These are phyloP conservation scores for Amblyjoppa proteus DNA, from an alignment of 2,888 invertebrate genomes.

Conservation along the genomic window DNA sequence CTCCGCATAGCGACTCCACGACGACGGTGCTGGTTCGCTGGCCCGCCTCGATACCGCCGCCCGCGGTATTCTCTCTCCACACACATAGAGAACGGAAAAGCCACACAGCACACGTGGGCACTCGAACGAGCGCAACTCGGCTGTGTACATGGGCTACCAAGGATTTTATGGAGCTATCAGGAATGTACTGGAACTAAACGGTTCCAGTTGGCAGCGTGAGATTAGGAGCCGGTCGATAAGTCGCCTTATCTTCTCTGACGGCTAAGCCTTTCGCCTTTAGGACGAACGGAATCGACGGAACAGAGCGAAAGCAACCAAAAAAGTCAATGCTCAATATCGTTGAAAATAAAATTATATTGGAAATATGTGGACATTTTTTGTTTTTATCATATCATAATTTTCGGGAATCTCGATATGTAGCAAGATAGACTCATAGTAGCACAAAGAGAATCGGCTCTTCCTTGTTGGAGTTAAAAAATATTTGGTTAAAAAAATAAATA, in stretches of 20 bases:
- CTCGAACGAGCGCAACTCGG: constrained; percentile 17
- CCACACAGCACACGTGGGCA: constrained; percentile 24
- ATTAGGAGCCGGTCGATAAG: constrained; percentile 56
- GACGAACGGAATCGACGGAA: neutral
- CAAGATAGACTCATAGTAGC: too few species aligned
- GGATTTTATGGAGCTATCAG: constrained; percentile 61
- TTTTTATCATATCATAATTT: too few species aligned
- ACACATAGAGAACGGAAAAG: neutral
- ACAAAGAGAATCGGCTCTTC: too few species aligned
- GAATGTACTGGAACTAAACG: constrained; percentile 64
- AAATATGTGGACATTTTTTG: neutral
- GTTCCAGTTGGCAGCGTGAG: constrained; percentile 61
- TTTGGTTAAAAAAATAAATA: neutral
- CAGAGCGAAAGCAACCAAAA: neutral
- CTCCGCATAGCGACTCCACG: neutral
- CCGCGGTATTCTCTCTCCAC: neutral
- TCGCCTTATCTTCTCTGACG: constrained; percentile 31
- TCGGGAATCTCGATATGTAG: too few species aligned
- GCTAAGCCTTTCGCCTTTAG: constrained; percentile 7
- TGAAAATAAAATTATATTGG: neutral
- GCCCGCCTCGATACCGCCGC: constrained; percentile 8
- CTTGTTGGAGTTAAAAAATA: too few species aligned
- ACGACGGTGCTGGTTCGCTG: constrained; percentile 11
- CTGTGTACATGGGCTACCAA: constrained; percentile 1
- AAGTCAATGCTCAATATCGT: constrained; percentile 1